Base-by-base conservation (phyloP, 2,113 vertebrate species). In the Rhombomys opimus region DNA sequence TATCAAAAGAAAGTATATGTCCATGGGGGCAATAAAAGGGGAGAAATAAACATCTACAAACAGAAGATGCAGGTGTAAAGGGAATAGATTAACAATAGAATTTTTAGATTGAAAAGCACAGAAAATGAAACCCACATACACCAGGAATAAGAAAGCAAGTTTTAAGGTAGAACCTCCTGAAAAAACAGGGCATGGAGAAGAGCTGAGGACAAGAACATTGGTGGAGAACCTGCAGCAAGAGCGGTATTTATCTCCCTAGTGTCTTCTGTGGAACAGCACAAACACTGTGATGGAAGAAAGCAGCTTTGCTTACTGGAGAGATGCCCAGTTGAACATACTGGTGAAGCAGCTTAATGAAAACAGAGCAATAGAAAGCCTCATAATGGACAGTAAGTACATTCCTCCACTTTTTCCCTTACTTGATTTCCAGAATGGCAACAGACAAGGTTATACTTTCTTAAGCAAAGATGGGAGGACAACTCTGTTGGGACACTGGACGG, bases 1-100 rank as follows among this genome's bases (percentile, higher is more conserved):
- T 95, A 38, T 4, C 80, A 18, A 87, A 89, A 72, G 67, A 75
- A 84, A 97, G 67, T 46, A 22, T 72, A 50, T 65, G n/a, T 4
- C 54, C 25, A 67, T 46, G 7, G 38, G 46, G 57, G 22, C 30
- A 20, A 50, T 81, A 91, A 30, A 70, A 25, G 10, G 2, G 17
- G 52, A 30, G 32, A 70, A 17, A 25, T 27, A 65, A 41, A 17
- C 32, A 80, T 54, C 63, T 54, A 46, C 3, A 92, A 86, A 25
- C 2, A 70, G 76, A 50, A 88, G 38, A 75, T 65, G 4, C 9
- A 52, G 38, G 54, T 86, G n/a, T 52, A 76, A 86, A 89, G 67
- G 25, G 30, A 94, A 81, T 67, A 52, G 23, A 41, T 46, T 46
- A 41, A 23, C 75, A 13, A 32, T 23, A 11, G 5, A 8, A 70